Conservation (phyloP, 92 coral and sea anemone genomes). For the Paramuricea clavata region DNA sequence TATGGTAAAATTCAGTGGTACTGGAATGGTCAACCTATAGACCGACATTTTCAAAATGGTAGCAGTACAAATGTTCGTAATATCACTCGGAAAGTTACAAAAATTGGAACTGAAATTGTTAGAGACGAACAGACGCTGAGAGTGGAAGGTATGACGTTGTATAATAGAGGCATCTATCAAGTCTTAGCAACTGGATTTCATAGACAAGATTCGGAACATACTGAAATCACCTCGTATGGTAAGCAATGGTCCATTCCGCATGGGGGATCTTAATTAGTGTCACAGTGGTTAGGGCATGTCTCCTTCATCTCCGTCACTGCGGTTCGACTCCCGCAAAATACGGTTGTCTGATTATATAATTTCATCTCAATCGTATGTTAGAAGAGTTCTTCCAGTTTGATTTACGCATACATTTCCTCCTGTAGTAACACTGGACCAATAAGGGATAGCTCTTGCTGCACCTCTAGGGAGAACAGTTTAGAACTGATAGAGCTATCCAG, state of each 20-base stretch:
- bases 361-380: no score
- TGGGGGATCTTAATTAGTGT: no score
- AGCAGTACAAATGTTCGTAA: background rate
- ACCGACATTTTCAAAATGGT: background rate
- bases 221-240: background rate
- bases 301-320: no score
- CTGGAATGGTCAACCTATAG: background rate
- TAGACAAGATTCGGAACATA: background rate
- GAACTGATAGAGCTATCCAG: no score
- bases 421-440: no score
- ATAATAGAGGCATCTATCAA: slow-evolving; percentile 18
- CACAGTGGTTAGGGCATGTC: no score
- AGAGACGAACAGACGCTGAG: slow-evolving; percentile 21
- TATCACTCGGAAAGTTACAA: background rate
- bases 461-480: no score
- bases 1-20: slow-evolving; percentile 12
- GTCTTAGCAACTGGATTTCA: background rate
- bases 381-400: no score
- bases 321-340: no score
- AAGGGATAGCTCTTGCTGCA: no score
- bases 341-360: no score
- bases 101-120: slow-evolving; percentile 7
- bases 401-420: no score
- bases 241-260: background rate
- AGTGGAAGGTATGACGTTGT: background rate